phyloP scores from a whole-genome alignment of 2,888 invertebrate genomes.

The Scaptomyza cyrtandrae region DNA sequence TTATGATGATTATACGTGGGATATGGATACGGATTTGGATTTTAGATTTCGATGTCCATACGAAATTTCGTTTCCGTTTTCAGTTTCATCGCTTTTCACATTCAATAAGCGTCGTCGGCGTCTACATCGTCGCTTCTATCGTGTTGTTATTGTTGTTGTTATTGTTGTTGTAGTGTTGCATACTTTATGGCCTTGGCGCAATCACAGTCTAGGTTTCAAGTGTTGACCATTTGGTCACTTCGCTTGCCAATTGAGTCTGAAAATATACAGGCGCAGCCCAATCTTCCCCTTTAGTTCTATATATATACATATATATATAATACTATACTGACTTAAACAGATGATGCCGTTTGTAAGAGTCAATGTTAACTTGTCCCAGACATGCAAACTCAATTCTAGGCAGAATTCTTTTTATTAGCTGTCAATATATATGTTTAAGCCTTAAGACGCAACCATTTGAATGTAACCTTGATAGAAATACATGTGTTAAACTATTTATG shows the following conservation, averaged over 20 bases:
- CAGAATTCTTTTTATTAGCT: no score
- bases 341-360: constrained; percentile 22
- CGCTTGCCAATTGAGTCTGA: constrained; percentile 30
- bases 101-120: constrained; percentile 38
- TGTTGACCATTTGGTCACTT: constrained; percentile 11
- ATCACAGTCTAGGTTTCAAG: constrained; percentile 45
- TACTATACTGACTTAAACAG: constrained; percentile 22
- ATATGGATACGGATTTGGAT: constrained; percentile 32
- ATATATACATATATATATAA: background rate
- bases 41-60: constrained; percentile 18
- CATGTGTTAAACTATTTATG: no score
- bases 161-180: constrained; percentile 51
- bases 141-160: no score
- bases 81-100: constrained; percentile 19
- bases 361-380: background rate
- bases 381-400: background rate
- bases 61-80: constrained; percentile 17
- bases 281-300: no score
- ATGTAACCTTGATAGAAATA: no score
- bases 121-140: constrained; percentile 16
- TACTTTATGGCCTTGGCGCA: constrained; percentile 71
- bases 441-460: no score
- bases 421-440: no score
- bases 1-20: constrained; percentile 78
- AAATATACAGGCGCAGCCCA: background rate